Percentiles rank a stretch among this genome's conserved stretches.
phyloP scores from a whole-genome alignment of 2,113 vertebrate genomes.

The Micromys minutus region DNA sequence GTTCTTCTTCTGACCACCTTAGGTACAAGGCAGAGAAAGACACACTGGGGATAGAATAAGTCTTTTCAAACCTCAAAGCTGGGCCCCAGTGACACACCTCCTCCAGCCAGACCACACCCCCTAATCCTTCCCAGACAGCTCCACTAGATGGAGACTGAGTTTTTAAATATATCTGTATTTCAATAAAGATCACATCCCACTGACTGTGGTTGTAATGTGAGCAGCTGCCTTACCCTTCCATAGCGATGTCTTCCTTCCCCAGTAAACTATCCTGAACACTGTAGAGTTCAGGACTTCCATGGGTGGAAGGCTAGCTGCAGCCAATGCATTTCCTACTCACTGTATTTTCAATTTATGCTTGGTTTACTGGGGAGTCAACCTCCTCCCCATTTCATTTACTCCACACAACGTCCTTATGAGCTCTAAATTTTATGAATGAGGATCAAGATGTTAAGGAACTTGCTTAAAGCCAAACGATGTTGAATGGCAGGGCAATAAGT shows the following conservation, averaged over 20 bases:
- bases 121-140: neutral
- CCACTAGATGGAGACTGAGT: neutral
- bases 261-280: neutral
- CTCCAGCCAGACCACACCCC: neutral
- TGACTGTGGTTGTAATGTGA: neutral
- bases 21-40: neutral
- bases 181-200: neutral
- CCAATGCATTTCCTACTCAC: neutral
- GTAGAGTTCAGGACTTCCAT: no score
- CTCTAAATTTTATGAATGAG: neutral
- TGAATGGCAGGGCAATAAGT: no score
- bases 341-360: neutral
- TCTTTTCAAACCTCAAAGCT: neutral
- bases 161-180: neutral
- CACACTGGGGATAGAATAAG: neutral
- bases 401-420: neutral
- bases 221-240: neutral
- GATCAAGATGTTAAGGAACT: neutral
- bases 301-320: neutral
- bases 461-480: no score
- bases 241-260: neutral
- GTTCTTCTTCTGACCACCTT: rapidly evolving
- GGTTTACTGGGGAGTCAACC: neutral
- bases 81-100: neutral
- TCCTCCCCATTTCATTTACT: neutral